Evolutionary conservation across 2,113 vertebrate species (phyloP).

Genomic region (Hemiscyllium ocellatum): DNA sequence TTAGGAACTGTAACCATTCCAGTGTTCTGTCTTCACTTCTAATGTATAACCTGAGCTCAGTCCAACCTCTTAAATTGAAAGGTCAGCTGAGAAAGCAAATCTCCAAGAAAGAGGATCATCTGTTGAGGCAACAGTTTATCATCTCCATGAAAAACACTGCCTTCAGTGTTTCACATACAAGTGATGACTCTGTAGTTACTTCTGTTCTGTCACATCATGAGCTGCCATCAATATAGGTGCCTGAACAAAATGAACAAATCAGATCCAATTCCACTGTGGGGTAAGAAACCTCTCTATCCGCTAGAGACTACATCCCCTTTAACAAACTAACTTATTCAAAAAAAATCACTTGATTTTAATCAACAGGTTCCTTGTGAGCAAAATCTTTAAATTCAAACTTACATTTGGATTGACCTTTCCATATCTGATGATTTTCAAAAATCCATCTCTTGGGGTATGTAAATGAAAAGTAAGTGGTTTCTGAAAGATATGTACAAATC

Average conservation of each 20-base stretch:
- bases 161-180: neutral
- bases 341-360: neutral
- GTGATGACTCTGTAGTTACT: neutral
- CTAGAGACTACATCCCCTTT: neutral
- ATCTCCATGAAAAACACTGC: neutral
- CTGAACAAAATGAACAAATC: neutral
- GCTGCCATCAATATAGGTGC: neutral
- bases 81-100: neutral
- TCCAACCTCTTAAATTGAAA: neutral
- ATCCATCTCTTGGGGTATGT: neutral
- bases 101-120: neutral
- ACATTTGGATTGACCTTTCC: neutral
- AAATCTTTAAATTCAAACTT: neutral
- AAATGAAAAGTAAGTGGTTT: neutral
- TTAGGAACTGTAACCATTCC: neutral
- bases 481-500: neutral
- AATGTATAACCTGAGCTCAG: neutral
- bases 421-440: neutral
- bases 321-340: neutral
- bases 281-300: neutral
- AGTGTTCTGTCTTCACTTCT: neutral
- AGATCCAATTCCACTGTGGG: neutral
- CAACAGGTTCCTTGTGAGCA: neutral
- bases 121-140: too few species aligned
- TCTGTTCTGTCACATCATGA: neutral